Evolutionary conservation across 1,140 invertebrate species (phyloP).

Genomic region (Sarcophaga peregrina): DNA sequence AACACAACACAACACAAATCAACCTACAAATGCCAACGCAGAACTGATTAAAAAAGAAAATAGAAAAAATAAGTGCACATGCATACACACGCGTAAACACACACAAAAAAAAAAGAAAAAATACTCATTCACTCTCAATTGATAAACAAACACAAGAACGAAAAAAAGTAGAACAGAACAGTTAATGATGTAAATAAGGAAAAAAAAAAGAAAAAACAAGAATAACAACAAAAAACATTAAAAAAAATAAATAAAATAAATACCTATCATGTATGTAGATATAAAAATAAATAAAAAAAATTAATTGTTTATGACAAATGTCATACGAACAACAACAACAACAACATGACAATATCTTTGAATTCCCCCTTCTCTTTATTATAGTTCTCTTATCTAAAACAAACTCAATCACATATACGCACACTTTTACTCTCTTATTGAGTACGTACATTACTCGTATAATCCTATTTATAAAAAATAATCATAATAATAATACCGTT

Average conservation of each 20-base stretch:
- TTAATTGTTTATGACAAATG: slow-evolving; percentile 27
- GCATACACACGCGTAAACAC: neutral
- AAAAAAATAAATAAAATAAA: neutral
- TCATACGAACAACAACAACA: neutral
- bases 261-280: neutral
- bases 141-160: no score
- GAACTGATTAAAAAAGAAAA: slow-evolving; percentile 28
- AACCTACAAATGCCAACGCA: slow-evolving; percentile 36
- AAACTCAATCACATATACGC: no score
- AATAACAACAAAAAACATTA: slow-evolving; percentile 10
- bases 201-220: slow-evolving; percentile 7
- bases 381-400: no score
- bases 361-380: no score
- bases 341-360: slow-evolving; percentile 26
- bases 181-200: neutral
- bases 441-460: no score
- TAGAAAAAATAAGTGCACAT: slow-evolving; percentile 11
- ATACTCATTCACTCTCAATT: no score
- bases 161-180: no score
- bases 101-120: no score
- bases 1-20: neutral
- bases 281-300: no score
- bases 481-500: no score
- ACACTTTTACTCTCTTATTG: no score
- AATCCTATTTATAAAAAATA: no score